phyloP scores from a whole-genome alignment of 1,140 invertebrate genomes.

The Spodoptera frugiperda region DNA sequence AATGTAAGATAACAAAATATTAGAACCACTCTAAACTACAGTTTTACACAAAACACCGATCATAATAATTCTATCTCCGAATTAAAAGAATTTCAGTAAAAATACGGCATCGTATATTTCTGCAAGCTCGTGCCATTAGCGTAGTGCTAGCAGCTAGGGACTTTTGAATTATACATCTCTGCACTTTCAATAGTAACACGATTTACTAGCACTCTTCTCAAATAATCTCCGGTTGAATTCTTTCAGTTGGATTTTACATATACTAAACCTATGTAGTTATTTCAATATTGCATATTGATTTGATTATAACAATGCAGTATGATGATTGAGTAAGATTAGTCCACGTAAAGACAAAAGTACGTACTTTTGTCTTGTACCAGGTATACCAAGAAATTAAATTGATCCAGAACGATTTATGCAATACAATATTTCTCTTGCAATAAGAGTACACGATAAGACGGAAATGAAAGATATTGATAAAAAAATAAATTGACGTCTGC shows the following conservation, averaged over 20 bases:
- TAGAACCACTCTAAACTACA: too few species aligned
- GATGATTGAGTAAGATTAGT: too few species aligned
- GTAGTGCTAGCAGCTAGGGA: neutral
- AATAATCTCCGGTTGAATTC: neutral
- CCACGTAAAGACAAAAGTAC: too few species aligned
- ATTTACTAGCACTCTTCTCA: slow-evolving; percentile 12
- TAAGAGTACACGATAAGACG: too few species aligned
- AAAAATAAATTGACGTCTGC: neutral
- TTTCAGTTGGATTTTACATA: neutral
- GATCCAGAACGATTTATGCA: too few species aligned
- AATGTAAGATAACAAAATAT: neutral
- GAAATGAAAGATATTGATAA: neutral
- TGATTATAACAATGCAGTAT: too few species aligned
- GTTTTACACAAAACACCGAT: neutral
- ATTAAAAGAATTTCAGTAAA: slow-evolving; percentile 7
- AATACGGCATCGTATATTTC: slow-evolving; percentile 10
- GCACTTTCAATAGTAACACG: slow-evolving; percentile 31
- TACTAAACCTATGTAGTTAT: neutral
- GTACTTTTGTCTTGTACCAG: too few species aligned
- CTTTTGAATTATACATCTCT: slow-evolving; percentile 31
- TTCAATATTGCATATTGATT: neutral
- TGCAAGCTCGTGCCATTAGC: slow-evolving; percentile 28
- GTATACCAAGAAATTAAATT: too few species aligned
- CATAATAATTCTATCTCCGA: slow-evolving; percentile 1
- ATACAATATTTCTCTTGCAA: too few species aligned